phyloP scores from a whole-genome alignment of 1,140 invertebrate genomes.

The Sminthurides bifidus region DNA sequence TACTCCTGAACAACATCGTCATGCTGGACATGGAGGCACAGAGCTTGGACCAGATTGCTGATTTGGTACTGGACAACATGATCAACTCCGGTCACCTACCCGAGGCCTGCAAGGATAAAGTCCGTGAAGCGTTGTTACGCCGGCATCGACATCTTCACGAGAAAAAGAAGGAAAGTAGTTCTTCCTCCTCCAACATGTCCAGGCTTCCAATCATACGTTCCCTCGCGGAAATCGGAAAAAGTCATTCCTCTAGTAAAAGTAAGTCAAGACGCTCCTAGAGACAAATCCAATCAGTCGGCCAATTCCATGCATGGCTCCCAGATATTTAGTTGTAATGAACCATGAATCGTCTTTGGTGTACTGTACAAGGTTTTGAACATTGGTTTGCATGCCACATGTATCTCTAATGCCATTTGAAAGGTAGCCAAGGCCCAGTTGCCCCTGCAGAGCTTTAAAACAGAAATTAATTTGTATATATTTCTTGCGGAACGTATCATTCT shows the following conservation, averaged over 20 bases:
- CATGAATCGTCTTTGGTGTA: too few relatives aligned
- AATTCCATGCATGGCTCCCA: too few relatives aligned
- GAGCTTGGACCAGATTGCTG: constrained; percentile 73
- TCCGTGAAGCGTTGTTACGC: constrained; percentile 64
- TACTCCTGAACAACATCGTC: constrained; percentile 77
- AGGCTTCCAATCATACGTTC: constrained; percentile 87
- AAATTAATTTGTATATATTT: too few relatives aligned
- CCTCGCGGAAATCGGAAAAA: constrained; percentile 89
- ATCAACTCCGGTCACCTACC: constrained; percentile 63
- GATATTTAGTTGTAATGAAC: too few relatives aligned
- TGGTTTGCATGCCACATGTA: too few relatives aligned
- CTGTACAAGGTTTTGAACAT: too few relatives aligned
- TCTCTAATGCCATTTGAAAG: too few relatives aligned
- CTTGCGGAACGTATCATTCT: too few relatives aligned
- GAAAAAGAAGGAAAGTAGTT: constrained; percentile 42
- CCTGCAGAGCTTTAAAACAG: too few relatives aligned
- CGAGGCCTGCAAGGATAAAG: constrained; percentile 61
- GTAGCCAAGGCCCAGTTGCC: too few relatives aligned
- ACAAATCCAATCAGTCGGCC: too few relatives aligned
- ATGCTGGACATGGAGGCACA: constrained; percentile 81
- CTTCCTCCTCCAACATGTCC: constrained; percentile 53
- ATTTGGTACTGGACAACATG: constrained; percentile 85
- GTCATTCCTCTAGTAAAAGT: constrained; percentile 92
- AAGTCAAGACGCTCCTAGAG: too few relatives aligned
- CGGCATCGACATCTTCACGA: constrained; percentile 93